Evolutionary conservation across 2,113 vertebrate species (phyloP).

Genomic region (Psammodynastes pulverulentus): DNA sequence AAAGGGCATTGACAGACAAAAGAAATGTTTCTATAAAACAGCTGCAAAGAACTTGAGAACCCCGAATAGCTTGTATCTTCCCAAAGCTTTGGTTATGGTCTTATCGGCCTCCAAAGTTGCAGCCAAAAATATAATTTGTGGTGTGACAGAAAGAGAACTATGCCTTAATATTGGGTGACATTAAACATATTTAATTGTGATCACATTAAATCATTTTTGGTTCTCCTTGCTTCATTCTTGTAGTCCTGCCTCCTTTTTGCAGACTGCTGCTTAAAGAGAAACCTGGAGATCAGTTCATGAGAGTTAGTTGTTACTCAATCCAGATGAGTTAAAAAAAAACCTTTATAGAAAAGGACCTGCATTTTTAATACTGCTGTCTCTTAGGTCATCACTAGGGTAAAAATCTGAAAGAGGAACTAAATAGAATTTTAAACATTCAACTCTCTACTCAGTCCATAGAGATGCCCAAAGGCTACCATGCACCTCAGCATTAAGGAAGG

Average conservation of each 20-base stretch:
- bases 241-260: neutral
- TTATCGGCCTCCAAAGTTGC: neutral
- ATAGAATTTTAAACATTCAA: neutral
- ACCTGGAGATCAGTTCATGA: neutral
- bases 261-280: neutral
- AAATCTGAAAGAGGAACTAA: neutral
- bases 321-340: neutral
- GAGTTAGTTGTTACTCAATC: neutral
- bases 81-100: neutral
- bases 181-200: neutral
- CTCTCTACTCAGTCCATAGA: neutral
- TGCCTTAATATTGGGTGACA: neutral
- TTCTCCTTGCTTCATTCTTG: neutral
- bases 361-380: neutral
- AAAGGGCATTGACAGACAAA: neutral
- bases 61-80: neutral
- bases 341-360: neutral
- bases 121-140: neutral
- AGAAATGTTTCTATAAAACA: neutral
- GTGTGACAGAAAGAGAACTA: neutral
- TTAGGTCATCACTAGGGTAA: neutral
- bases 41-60: neutral
- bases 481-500: neutral
- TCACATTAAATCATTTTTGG: neutral
- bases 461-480: neutral